Evolutionary conservation across 2,113 vertebrate species (phyloP).

Genomic region (Semicossyphus pulcher): DNA sequence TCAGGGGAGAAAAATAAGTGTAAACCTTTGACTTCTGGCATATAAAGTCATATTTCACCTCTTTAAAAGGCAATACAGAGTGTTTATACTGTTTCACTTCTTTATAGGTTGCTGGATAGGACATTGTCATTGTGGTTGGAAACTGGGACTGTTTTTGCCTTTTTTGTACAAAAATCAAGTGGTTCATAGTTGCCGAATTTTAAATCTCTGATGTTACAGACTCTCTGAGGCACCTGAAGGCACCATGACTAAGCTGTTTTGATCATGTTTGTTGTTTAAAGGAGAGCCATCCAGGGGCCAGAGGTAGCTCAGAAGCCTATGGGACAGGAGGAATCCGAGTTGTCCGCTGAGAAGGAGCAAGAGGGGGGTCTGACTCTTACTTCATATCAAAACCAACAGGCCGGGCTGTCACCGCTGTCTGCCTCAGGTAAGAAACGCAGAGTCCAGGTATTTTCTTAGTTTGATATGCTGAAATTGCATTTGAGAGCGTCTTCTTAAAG

Average conservation of each 20-base stretch:
- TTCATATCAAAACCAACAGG: slow-evolving; percentile 53
- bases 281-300: slow-evolving; percentile 68
- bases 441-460: neutral
- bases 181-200: neutral
- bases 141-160: neutral
- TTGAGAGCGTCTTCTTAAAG: too few species aligned
- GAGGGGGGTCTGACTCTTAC: slow-evolving; percentile 49
- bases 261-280: slow-evolving; percentile 33
- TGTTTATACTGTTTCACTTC: neutral
- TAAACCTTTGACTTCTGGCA: neutral
- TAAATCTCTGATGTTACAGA: neutral
- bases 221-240: neutral
- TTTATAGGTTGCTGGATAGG: too few species aligned
- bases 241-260: neutral
- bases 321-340: slow-evolving; percentile 78
- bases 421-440: slow-evolving; percentile 40
- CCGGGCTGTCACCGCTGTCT: slow-evolving; percentile 20
- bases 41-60: slow-evolving; percentile 13
- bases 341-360: slow-evolving; percentile 42
- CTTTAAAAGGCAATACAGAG: slow-evolving; percentile 1
- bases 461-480: neutral
- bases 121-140: neutral
- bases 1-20: slow-evolving; percentile 10
- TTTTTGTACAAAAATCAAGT: neutral
- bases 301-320: slow-evolving; percentile 56